A percentile compares a stretch with the other conserved stretches of the same genome.
Conservation (phyloP, 2,113 vertebrate species). For the Ceyx cyanopectus region DNA sequence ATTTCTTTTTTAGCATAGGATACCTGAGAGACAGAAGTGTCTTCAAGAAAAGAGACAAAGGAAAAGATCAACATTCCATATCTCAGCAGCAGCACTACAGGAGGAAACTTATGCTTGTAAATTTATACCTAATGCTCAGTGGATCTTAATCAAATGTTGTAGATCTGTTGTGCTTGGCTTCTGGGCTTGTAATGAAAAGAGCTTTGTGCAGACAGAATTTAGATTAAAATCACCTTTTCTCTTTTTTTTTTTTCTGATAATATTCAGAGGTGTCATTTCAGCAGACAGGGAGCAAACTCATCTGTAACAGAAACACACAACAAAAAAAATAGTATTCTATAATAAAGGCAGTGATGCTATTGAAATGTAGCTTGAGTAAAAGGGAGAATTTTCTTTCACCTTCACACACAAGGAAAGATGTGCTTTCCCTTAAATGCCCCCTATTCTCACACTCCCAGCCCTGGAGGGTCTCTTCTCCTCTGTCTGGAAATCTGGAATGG, state of each 20-base stretch:
- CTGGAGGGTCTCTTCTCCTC: background rate
- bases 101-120: background rate
- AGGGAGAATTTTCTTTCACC: background rate
- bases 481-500: background rate
- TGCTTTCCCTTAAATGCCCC: background rate
- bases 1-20: background rate
- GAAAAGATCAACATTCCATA: background rate
- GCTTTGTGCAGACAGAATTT: background rate
- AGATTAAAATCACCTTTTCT: background rate
- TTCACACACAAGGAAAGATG: background rate
- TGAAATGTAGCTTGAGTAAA: background rate
- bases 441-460: background rate
- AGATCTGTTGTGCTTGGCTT: background rate
- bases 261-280: background rate
- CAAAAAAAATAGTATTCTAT: background rate
- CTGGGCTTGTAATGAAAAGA: background rate
- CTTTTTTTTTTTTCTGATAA: background rate
- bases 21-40: background rate
- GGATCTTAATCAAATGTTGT: background rate
- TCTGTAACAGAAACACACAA: background rate
- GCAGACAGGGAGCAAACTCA: background rate
- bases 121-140: constrained; percentile 8
- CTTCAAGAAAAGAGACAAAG: background rate
- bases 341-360: background rate
- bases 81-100: background rate